Evolutionary conservation across 2,797 vertebrate genomes (phyloP).

Genomic region (Rhadinocentrus ornatus): DNA sequence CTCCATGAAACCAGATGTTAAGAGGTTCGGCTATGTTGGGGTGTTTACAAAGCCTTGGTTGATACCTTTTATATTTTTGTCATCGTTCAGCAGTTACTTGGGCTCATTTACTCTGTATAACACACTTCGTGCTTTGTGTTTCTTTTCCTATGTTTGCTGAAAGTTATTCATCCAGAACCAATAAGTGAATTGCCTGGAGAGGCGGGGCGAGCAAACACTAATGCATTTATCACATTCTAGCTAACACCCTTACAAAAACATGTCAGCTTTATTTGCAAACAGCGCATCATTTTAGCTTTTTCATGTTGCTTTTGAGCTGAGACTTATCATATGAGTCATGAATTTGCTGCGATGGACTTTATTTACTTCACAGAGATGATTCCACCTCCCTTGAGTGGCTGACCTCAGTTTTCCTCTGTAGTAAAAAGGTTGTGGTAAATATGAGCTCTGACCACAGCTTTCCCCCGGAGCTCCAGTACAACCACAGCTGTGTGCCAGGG

Average conservation of each 20-base stretch:
- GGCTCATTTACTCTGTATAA: slow-evolving; percentile 15
- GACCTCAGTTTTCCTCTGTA: slow-evolving; percentile 46
- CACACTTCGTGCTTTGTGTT: neutral
- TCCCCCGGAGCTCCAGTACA: slow-evolving; percentile 10
- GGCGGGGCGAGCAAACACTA: slow-evolving; percentile 8
- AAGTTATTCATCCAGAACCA: slow-evolving; percentile 3
- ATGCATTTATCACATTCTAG: slow-evolving; percentile 21
- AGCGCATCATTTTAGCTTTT: neutral
- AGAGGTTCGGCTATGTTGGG: too few relatives aligned
- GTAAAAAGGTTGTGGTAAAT: slow-evolving; percentile 18
- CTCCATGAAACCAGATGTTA: too few relatives aligned
- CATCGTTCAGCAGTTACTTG: slow-evolving; percentile 1
- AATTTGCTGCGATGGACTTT: slow-evolving; percentile 1
- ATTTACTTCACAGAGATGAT: slow-evolving; percentile 10
- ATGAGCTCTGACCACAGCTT: slow-evolving; percentile 39
- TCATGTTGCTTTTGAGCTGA: neutral
- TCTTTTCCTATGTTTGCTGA: slow-evolving; percentile 8
- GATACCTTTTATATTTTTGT: slow-evolving; percentile 1
- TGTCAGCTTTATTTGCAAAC: neutral
- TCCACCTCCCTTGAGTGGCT: neutral
- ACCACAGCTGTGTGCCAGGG: slow-evolving; percentile 30
- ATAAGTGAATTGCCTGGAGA: neutral
- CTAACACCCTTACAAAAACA: slow-evolving; percentile 11
- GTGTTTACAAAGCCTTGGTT: neutral
- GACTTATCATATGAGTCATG: neutral